Evolutionary conservation across 2,888 invertebrate genomes (phyloP).

Genomic region (Tricholauxania praeusta): DNA sequence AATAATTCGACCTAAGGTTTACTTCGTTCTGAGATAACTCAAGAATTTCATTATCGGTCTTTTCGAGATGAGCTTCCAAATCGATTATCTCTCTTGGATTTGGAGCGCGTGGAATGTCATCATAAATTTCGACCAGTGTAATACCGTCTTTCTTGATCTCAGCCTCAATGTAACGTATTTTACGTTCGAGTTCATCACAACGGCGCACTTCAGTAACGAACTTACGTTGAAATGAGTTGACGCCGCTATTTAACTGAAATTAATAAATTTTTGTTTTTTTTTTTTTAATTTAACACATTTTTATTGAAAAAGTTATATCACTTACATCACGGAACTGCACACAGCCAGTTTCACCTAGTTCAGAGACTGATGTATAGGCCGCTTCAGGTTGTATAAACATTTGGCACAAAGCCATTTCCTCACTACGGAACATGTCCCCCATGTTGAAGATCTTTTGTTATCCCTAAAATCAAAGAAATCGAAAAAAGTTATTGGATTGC

Average conservation of each 20-base stretch:
- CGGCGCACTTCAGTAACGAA: conserved; percentile 87
- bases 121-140: conserved; percentile 77
- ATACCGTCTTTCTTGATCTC: conserved; percentile 86
- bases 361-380: conserved; percentile 93
- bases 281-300: not conserved
- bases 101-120: conserved; percentile 78
- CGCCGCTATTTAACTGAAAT: conserved; percentile 79
- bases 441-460: conserved; percentile 68
- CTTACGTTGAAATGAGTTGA: conserved; percentile 87
- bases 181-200: conserved; percentile 88
- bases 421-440: conserved; percentile 90
- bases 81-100: conserved; percentile 86
- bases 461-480: conserved; percentile 28
- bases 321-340: conserved; percentile 97
- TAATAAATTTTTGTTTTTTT: not conserved
- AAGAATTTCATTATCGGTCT: conserved; percentile 94
- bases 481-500: no score
- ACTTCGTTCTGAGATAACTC: conserved; percentile 96
- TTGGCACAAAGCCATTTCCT: conserved; percentile 94
- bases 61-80: conserved; percentile 89
- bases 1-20: conserved; percentile 91
- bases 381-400: conserved; percentile 97
- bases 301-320: conserved; percentile 51
- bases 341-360: conserved; percentile 93
- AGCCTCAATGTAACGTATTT: conserved; percentile 82